These are phyloP conservation scores for Colletes gigas DNA, from an alignment of 1,140 invertebrate species.

Conservation along the genomic window DNA sequence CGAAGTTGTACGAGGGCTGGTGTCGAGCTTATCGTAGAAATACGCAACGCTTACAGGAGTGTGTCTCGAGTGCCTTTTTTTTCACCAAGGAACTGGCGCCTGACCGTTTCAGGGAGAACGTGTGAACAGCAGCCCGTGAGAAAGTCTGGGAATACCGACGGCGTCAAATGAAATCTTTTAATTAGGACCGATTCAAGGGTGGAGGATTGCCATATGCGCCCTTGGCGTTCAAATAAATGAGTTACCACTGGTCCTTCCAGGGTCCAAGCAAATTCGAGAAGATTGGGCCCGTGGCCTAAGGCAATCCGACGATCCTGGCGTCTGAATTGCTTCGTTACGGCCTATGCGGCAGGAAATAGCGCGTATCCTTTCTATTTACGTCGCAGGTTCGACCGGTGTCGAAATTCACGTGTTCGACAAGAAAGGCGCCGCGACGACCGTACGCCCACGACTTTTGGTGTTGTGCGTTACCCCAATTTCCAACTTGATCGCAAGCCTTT, in stretches of 20 bases:
- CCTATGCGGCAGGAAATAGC: conserved; percentile 12
- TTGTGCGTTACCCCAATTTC: too few species aligned
- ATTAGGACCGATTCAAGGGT: conserved; percentile 53
- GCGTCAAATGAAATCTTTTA: conserved; percentile 58
- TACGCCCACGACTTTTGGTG: not conserved
- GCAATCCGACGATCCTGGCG: conserved; percentile 27
- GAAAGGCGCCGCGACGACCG: conserved; percentile 2
- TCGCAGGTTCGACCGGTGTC: not conserved
- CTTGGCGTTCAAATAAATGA: conserved; percentile 55
- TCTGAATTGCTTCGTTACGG: not conserved
- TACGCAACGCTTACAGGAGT: conserved; percentile 13
- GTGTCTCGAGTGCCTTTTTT: conserved; percentile 49
- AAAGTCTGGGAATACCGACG: conserved; percentile 43
- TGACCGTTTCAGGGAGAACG: conserved; percentile 31
- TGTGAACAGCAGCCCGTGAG: conserved; percentile 46
- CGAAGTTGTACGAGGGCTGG: conserved; percentile 11
- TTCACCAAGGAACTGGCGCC: conserved; percentile 18
- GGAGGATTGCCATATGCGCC: conserved; percentile 38
- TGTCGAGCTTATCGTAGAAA: conserved; percentile 32
- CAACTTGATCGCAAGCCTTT: too few species aligned
- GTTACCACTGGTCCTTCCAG: conserved; percentile 20
- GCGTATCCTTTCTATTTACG: conserved; percentile 29
- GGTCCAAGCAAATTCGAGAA: conserved; percentile 56
- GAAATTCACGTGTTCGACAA: conserved; percentile 11
- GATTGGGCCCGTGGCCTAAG: conserved; percentile 37